Evolutionary conservation across 2,797 vertebrate genomes (phyloP).

Genomic region (Enteromius mattozi): DNA sequence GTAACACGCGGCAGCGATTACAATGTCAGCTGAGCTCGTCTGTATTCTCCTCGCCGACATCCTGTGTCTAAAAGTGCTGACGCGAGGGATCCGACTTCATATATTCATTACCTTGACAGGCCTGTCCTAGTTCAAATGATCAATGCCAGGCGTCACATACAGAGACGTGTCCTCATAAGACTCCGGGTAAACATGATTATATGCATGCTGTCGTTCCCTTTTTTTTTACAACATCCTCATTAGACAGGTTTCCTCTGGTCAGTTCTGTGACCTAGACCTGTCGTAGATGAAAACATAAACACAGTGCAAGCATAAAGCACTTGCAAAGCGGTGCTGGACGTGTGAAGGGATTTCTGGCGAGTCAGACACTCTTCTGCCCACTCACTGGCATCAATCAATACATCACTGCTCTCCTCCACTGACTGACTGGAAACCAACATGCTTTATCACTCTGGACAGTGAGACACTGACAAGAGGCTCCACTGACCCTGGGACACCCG

Average conservation of each 20-base stretch:
- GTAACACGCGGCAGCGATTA: conserved; percentile 65
- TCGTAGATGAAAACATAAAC: conserved; percentile 5
- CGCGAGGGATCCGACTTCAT: conserved; percentile 48
- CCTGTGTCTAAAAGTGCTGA: conserved; percentile 61
- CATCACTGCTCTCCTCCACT: conserved; percentile 64
- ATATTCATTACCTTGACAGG: conserved; percentile 64
- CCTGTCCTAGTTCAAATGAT: conserved; percentile 53
- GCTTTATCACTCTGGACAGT: conserved; percentile 33
- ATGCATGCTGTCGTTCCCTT: neutral
- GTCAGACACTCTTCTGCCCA: conserved; percentile 78
- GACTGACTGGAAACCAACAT: conserved; percentile 64
- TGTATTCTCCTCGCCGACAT: conserved; percentile 68
- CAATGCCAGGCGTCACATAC: conserved; percentile 53
- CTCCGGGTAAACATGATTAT: conserved; percentile 46
- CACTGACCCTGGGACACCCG: conserved; percentile 25
- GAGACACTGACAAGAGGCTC: conserved; percentile 31
- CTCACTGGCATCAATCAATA: conserved; percentile 80
- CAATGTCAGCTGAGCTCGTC: conserved; percentile 65
- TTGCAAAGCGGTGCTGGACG: conserved; percentile 46
- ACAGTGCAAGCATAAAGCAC: conserved; percentile 39
- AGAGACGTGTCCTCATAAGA: conserved; percentile 53
- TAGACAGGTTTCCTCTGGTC: conserved; percentile 65
- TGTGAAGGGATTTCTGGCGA: conserved; percentile 60
- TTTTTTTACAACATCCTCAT: conserved; percentile 61
- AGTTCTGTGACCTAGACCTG: conserved; percentile 36